Percentiles rank a stretch among this genome's conserved stretches.
phyloP scores from a whole-genome alignment of 2,888 invertebrate genomes.

The Hydropsyche betteni region DNA sequence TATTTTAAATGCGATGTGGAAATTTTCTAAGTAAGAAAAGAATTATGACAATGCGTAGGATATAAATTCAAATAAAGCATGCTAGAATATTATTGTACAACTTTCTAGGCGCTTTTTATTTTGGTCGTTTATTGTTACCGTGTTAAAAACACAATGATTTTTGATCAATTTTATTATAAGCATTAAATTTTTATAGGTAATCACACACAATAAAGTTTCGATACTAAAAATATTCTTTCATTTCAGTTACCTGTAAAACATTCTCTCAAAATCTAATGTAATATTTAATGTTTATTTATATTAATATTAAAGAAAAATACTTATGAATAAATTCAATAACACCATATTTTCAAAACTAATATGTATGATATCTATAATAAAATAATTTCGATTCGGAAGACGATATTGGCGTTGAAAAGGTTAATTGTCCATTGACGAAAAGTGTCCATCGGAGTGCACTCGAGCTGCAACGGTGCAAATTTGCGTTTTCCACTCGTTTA shows the following conservation, averaged over 20 bases:
- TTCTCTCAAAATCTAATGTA: too few relatives aligned
- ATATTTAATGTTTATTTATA: too few relatives aligned
- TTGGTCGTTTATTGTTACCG: not conserved
- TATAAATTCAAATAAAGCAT: constrained; percentile 1
- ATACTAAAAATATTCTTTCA: not conserved
- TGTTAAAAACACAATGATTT: not conserved
- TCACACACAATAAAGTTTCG: not conserved
- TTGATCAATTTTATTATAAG: not conserved
- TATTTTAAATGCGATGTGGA: not conserved
- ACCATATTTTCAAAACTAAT: too few relatives aligned
- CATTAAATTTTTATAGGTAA: not conserved
- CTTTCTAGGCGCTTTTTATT: not conserved
- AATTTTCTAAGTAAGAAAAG: not conserved
- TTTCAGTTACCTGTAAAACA: too few relatives aligned
- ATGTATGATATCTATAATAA: too few relatives aligned
- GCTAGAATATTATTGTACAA: not conserved
- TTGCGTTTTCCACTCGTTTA: constrained; percentile 29
- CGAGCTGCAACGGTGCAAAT: constrained; percentile 1
- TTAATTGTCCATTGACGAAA: too few relatives aligned
- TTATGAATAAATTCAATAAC: too few relatives aligned
- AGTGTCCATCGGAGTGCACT: too few relatives aligned
- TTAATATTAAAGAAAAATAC: too few relatives aligned
- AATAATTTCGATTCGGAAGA: too few relatives aligned
- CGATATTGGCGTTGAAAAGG: too few relatives aligned
- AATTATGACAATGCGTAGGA: constrained; percentile 19